phyloP scores from a whole-genome alignment of 53 echinoderm and acorn worm genomes.

The Zoroaster sp. region DNA sequence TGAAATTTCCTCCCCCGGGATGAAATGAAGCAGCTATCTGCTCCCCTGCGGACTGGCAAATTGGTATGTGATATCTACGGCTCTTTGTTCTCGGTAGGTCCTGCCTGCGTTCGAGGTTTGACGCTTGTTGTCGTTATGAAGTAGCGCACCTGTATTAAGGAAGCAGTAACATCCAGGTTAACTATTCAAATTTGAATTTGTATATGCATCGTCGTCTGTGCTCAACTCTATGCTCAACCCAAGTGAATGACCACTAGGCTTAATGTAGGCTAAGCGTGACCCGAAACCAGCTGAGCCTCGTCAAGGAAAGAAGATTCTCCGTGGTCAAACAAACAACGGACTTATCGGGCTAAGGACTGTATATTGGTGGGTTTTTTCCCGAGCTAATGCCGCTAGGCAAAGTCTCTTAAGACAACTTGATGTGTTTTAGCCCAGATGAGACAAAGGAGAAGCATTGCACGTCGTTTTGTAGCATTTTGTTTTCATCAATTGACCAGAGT shows the following conservation, averaged over 20 bases:
- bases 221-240: neutral
- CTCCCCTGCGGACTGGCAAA: conserved; percentile 31
- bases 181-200: neutral
- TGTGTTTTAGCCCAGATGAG: neutral
- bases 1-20: conserved; percentile 44
- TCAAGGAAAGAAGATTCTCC: neutral
- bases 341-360: neutral
- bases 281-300: neutral
- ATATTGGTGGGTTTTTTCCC: neutral
- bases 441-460: neutral
- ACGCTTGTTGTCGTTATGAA: conserved; percentile 40
- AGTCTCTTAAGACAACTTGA: neutral
- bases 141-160: conserved; percentile 21
- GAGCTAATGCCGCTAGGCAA: neutral
- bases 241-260: conserved; percentile 20
- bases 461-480: neutral
- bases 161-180: conserved; percentile 20
- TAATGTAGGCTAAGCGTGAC: neutral
- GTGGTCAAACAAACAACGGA: neutral
- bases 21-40: conserved; percentile 46
- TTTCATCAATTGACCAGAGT: conserved; percentile 17
- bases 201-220: too few relatives aligned
- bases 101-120: conserved; percentile 15
- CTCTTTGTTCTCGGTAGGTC: conserved; percentile 16
- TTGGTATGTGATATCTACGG: conserved; percentile 52